A percentile compares a stretch with the other conserved stretches of the same genome.
These are phyloP conservation scores for Tamias sibiricus DNA, from an alignment of 2,113 vertebrate genomes.

Conservation along the genomic window DNA sequence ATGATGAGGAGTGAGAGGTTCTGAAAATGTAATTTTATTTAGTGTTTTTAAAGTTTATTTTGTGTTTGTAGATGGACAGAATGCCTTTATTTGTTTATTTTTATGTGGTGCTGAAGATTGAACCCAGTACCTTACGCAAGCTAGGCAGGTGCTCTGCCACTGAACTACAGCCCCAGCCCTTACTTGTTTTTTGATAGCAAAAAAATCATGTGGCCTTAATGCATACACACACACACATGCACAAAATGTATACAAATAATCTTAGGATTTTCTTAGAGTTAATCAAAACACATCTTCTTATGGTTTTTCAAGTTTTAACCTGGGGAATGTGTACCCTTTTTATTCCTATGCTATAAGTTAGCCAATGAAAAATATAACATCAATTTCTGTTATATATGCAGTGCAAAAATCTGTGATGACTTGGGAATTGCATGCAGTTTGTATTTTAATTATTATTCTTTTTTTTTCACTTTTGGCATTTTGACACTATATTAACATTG, in stretches of 20 bases:
- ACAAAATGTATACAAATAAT: background rate
- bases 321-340: background rate
- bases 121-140: no score
- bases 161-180: no score
- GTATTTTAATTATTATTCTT: constrained; percentile 43
- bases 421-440: background rate
- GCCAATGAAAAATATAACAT: no score
- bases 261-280: background rate
- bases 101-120: no score
- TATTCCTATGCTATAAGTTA: background rate
- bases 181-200: background rate
- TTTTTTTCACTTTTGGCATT: no score
- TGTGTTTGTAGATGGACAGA: no score
- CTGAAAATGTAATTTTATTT: background rate
- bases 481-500: no score
- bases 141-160: no score
- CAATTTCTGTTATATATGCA: no score
- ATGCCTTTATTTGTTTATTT: no score
- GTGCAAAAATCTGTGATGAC: background rate
- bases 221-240: background rate
- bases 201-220: background rate
- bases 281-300: background rate
- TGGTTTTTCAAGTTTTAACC: background rate
- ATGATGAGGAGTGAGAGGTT: background rate
- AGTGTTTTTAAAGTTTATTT: no score